Conservation (phyloP, 2,797 vertebrate species). For the Neostethus bicornis region DNA sequence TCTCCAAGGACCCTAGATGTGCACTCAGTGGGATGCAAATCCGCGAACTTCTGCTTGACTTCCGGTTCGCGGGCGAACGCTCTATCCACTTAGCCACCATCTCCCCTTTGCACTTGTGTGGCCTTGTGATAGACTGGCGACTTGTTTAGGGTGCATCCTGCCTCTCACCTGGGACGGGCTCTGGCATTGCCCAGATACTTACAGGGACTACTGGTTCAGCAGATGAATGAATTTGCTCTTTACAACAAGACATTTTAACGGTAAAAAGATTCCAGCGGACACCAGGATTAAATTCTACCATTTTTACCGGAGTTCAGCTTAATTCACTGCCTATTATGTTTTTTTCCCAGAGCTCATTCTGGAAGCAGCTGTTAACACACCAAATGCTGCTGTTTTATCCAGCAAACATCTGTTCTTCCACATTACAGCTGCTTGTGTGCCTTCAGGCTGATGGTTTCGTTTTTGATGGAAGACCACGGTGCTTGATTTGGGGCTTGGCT, state of each 20-base stretch:
- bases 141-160: too few relatives aligned
- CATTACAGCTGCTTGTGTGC: slow-evolving; percentile 16
- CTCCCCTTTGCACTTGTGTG: too few relatives aligned
- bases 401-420: slow-evolving; percentile 44
- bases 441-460: slow-evolving; percentile 40
- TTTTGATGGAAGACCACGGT: slow-evolving; percentile 54
- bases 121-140: too few relatives aligned
- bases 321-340: slow-evolving; percentile 33
- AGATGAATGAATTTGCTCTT: neutral
- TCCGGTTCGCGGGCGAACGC: too few relatives aligned
- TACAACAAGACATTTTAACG: slow-evolving; percentile 11
- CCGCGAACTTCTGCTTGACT: too few relatives aligned
- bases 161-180: too few relatives aligned
- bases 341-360: slow-evolving; percentile 22
- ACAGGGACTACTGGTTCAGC: too few relatives aligned
- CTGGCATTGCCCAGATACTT: too few relatives aligned
- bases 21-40: too few relatives aligned
- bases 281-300: slow-evolving; percentile 10
- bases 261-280: slow-evolving; percentile 10
- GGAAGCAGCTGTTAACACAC: slow-evolving; percentile 50
- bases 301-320: slow-evolving; percentile 25
- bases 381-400: slow-evolving; percentile 21
- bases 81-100: too few relatives aligned
- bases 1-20: too few relatives aligned
- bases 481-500: slow-evolving; percentile 44